Conservation (phyloP, 2,888 invertebrate genomes). For the Meganola albula region DNA sequence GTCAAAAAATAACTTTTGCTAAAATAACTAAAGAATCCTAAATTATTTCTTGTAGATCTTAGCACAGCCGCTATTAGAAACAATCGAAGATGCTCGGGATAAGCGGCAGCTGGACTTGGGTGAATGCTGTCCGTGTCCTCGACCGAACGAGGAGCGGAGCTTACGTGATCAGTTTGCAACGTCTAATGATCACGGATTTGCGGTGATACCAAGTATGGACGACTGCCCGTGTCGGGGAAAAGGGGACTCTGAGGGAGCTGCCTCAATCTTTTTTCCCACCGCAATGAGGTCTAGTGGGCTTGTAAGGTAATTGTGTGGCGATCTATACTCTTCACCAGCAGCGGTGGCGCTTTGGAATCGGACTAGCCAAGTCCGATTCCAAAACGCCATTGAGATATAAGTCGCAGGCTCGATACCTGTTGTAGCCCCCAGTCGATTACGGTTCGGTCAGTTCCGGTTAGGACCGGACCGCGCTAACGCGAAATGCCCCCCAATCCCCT, state of each 20-base stretch:
- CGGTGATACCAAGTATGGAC: conserved; percentile 20
- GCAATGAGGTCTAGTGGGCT: conserved; percentile 36
- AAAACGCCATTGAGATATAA: too few species aligned
- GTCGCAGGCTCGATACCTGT: too few species aligned
- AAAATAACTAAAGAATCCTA: too few species aligned
- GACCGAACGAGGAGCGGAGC: conserved; percentile 7
- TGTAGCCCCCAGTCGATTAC: too few species aligned
- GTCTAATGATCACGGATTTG: conserved; percentile 4
- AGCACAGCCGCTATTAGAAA: conserved; percentile 38
- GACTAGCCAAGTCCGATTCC: too few species aligned
- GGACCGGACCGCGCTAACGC: too few species aligned
- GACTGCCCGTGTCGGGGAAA: conserved; percentile 43
- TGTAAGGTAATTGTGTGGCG: conserved; percentile 35
- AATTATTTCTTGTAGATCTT: conserved; percentile 40
- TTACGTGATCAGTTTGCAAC: not conserved
- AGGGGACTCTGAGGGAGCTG: conserved; percentile 47
- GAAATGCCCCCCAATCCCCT: too few species aligned
- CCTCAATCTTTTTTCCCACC: conserved; percentile 47
- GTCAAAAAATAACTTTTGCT: too few species aligned
- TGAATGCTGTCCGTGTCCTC: conserved; percentile 59
- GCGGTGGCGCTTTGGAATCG: too few species aligned
- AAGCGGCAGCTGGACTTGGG: conserved; percentile 30
- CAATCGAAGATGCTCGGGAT: conserved; percentile 20
- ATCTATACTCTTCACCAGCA: not conserved
- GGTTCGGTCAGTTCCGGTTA: too few species aligned